Conservation (phyloP, 2,888 invertebrate species). For the Salpingus planirostris region DNA sequence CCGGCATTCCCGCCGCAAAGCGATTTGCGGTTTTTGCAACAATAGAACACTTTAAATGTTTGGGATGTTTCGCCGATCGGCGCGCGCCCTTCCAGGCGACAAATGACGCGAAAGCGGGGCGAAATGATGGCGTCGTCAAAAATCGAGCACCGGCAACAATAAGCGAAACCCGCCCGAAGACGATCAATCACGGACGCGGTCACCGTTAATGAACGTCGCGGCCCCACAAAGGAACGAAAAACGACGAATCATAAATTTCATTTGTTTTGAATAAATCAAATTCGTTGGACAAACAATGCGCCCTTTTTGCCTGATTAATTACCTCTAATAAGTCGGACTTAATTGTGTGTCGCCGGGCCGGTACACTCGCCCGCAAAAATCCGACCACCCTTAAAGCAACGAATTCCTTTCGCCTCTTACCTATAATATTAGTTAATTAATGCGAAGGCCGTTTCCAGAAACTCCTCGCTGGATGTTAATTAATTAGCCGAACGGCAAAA, state of each 20-base stretch:
- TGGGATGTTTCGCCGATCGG: no score
- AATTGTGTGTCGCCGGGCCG: constrained; percentile 19
- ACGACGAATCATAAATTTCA: constrained; percentile 34
- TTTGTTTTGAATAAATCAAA: constrained; percentile 36
- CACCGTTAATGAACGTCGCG: constrained; percentile 31
- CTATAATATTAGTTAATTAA: no score
- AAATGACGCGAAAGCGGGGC: no score
- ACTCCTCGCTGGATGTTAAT: no score
- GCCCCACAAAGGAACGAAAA: constrained; percentile 23
- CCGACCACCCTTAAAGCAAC: no score
- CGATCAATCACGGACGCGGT: constrained; percentile 29
- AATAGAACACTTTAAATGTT: constrained; percentile 41
- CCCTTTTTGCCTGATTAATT: constrained; percentile 31
- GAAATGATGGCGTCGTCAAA: no score
- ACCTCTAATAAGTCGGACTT: constrained; percentile 22
- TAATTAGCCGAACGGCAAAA: no score
- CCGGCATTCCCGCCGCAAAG: constrained; percentile 32
- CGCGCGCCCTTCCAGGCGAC: no score
- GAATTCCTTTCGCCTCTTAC: no score
- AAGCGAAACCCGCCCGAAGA: constrained; percentile 25
- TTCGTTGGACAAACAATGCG: constrained; percentile 31
- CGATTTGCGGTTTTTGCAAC: constrained; percentile 39
- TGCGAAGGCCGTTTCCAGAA: no score
- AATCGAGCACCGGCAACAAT: no score
- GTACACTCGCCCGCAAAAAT: constrained; percentile 5